Evolutionary conservation across 2,113 vertebrate species (phyloP), one percentile per base, ranked within the genome.

Genomic region (Cephalopholis sonnerati): DNA sequence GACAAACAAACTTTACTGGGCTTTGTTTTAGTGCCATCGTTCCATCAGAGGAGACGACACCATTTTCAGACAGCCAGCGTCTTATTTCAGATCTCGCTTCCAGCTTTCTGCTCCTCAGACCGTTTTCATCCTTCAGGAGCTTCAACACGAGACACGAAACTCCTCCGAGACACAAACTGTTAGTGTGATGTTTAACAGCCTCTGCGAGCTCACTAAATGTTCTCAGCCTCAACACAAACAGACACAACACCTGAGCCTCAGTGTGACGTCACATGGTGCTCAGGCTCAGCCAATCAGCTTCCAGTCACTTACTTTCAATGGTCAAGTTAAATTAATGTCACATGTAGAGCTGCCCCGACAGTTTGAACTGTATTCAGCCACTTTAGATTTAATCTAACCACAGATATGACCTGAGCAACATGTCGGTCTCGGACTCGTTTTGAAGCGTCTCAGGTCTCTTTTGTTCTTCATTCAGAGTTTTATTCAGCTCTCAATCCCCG

Each of bases 161-260:
- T 36, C n/a, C n/a, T 66, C 41, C 1, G 64, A 48, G 17, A 48
- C 41, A 18, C 15, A 27, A 24, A 64, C 39, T 2, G 13, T 22
- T 25, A 7, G 4, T 9, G 41, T 44, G 58, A 59, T 59, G 27
- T 29, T 59, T 48, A 20, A 17, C 69, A 29, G 24, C 54, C 24
- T 48, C 51, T 1, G 61, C 32, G 61, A 25, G 18, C 39, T 17
- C 39, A 7, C 13, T 39, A 13, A 36, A 75, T 0, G 24, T 32
- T 62, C 63, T 69, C 80, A 75, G 79, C 79, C 9, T 75, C 24
- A 69, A 5, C 48, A 16, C 10, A 25, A 13, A 46, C 81, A 67
- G 39, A 24, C 39, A 64, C 20, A 24, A 17, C 61, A 65, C 67
- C 74, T 83, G 74, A 83, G 75, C 54, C 41, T 44, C 41, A 44